Conservation (phyloP, 2,797 vertebrate species). For the Xenops minutus region DNA sequence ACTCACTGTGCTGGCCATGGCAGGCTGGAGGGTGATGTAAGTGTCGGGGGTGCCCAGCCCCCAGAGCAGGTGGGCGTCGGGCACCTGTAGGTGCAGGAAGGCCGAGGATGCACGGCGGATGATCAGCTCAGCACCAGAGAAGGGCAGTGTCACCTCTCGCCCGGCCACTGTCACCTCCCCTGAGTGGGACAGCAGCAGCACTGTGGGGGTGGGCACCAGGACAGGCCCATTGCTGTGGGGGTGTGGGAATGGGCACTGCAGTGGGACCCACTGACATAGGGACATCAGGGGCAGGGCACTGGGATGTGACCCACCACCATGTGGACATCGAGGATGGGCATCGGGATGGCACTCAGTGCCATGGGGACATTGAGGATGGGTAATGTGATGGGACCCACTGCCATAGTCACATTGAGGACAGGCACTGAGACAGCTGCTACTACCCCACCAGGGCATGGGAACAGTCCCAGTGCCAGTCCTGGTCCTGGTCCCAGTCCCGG, state of each 20-base stretch:
- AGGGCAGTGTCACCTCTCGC: slow-evolving; percentile 78
- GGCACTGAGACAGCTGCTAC: background rate
- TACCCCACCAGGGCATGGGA: accelerated
- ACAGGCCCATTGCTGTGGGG: background rate
- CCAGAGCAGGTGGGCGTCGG: slow-evolving; percentile 87
- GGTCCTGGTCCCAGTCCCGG: background rate
- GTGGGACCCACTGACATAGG: background rate
- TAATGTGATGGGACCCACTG: background rate
- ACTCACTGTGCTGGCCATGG: slow-evolving; percentile 83
- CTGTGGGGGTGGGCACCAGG: background rate
- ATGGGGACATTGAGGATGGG: background rate
- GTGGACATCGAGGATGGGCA: background rate
- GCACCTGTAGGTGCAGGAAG: slow-evolving; percentile 83
- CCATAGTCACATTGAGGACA: background rate
- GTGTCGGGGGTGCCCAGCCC: slow-evolving; percentile 77
- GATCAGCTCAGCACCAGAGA: slow-evolving; percentile 72
- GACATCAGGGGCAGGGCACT: background rate
- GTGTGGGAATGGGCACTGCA: accelerated
- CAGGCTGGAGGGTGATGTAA: slow-evolving; percentile 85
- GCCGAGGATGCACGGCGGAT: slow-evolving; percentile 80
- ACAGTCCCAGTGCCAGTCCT: accelerated
- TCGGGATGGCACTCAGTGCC: background rate
- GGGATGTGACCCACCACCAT: background rate
- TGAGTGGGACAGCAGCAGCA: background rate
- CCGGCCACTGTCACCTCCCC: slow-evolving; percentile 77